Evolutionary conservation across 2,797 vertebrate species (phyloP), one percentile per base, ranked within the genome.

Genomic region (Takifugu rubripes): DNA sequence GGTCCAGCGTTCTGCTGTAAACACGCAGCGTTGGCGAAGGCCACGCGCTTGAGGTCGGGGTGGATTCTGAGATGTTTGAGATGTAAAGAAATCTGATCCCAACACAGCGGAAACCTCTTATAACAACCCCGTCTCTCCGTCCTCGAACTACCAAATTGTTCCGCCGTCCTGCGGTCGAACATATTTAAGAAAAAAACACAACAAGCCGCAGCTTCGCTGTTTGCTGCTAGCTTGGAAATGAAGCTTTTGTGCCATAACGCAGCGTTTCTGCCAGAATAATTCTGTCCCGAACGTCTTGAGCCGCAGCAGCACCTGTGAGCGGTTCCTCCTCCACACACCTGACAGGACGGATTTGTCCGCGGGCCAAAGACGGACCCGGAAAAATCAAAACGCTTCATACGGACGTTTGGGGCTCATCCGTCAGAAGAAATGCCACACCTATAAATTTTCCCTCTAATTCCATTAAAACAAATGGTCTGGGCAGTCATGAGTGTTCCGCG

Each of bases 381-480:
- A 49, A 52, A 21, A 29, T 4, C 27, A 59, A 65, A 64, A 70
- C 66, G 67, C 26, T 26, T 25, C 21, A 11, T 45, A 59, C 10
- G 50, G 68, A 65, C 64, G 25, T 21, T 21, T 48, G 6, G 21
- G 44, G 44, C 44, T 75, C 64, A 88, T 91, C 86, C 89, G 91
- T 92, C 75, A 79, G 85, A 87, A 91, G 92, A 93, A 93, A 94
- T 91, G 93, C 68, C 92, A 92, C 93, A 95, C 92, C 93, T 96
- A 94, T 94, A 91, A 92, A 94, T 96, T 93, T 94, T 92, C 90
- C 91, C 91, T 91, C 92, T 94, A 93, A 93, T 94, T 93, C 91
- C 91, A 92, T 95, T 96, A 93, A 94, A 96, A 95, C 93, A 94
- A 95, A 95, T 94, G 93, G 92, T 92, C 91, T 92, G 64, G 72